Conservation (phyloP, 2,797 vertebrate species). For the Hippopotamyrus pictus region DNA sequence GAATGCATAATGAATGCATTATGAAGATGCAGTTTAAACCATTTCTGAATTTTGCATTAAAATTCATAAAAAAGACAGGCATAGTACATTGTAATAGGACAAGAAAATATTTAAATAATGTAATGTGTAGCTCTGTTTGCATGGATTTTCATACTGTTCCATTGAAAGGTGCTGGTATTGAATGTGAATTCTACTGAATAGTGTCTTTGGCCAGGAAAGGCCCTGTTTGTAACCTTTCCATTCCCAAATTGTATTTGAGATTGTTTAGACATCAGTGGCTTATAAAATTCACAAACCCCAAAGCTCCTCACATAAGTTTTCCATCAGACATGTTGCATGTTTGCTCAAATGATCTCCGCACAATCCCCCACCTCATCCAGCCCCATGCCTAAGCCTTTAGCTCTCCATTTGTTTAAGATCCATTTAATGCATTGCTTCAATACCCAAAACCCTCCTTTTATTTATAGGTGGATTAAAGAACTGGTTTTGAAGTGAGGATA, state of each 20-base stretch:
- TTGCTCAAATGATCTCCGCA: background rate
- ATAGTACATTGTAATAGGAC: background rate
- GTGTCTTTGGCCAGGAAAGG: background rate
- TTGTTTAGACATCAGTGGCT: too few species aligned
- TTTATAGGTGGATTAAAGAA: conserved; percentile 32
- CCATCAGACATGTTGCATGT: background rate
- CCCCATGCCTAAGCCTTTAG: background rate
- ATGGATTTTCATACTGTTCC: background rate
- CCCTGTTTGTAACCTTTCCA: too few species aligned
- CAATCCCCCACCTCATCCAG: background rate
- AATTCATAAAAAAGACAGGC: background rate
- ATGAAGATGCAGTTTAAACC: background rate
- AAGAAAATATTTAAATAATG: background rate
- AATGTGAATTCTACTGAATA: background rate
- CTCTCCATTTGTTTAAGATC: background rate
- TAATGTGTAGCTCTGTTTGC: background rate
- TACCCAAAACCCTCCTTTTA: conserved; percentile 30
- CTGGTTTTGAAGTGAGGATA: conserved; percentile 54
- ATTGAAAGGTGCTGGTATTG: background rate
- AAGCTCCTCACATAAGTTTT: background rate
- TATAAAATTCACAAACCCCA: background rate
- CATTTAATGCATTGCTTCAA: background rate
- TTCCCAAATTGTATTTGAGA: too few species aligned
- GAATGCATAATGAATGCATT: background rate
- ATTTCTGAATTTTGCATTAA: background rate